Evolutionary conservation across 2,888 invertebrate genomes (phyloP).

Genomic region (Tromatobia lineatoria): DNA sequence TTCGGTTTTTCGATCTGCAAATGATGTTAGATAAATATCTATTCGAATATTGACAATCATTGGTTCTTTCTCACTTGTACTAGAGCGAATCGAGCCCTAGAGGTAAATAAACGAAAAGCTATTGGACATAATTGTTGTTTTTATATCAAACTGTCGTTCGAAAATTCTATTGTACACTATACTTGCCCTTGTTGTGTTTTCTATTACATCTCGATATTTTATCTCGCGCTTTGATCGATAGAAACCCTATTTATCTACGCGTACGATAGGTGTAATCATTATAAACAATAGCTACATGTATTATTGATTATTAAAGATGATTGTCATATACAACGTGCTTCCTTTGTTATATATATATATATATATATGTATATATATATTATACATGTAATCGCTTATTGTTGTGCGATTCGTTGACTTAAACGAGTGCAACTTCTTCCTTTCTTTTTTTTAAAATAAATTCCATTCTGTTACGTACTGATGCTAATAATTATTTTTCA

Average conservation of each 20-base stretch:
- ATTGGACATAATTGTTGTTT: constrained; percentile 81
- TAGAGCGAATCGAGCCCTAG: constrained; percentile 46
- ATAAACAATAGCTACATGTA: constrained; percentile 50
- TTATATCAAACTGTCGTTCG: constrained; percentile 81
- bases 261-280: constrained; percentile 62
- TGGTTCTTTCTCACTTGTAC: constrained; percentile 48
- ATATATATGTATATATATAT: constrained; percentile 34
- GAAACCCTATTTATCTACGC: constrained; percentile 78
- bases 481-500: not conserved
- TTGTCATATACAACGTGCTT: constrained; percentile 45
- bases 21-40: not conserved
- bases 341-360: constrained; percentile 18
- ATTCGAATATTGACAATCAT: constrained; percentile 1
- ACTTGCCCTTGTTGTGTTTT: constrained; percentile 84
- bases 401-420: constrained; percentile 16
- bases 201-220: constrained; percentile 83
- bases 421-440: constrained; percentile 55
- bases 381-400: constrained; percentile 36
- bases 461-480: constrained; percentile 55
- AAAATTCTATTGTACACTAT: constrained; percentile 80
- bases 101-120: constrained; percentile 40
- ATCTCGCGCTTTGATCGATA: constrained; percentile 82
- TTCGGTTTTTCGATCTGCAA: not conserved
- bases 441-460: constrained; percentile 43
- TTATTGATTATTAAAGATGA: constrained; percentile 46